These are phyloP conservation scores for Chaunax sp. DNA, from an alignment of 2,797 vertebrate genomes.

Conservation along the genomic window DNA sequence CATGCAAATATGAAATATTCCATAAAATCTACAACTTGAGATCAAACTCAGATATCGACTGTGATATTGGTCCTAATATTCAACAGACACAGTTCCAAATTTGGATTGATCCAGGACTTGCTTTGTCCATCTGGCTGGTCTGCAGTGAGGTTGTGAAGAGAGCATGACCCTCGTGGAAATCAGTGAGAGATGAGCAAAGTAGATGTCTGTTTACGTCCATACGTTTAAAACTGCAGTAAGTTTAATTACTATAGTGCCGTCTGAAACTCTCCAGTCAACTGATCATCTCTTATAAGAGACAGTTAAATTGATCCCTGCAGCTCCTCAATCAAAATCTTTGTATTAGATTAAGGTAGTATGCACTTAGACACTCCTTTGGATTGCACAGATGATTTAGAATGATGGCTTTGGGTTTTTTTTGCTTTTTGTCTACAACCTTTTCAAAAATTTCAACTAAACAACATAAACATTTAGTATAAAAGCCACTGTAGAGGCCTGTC, in stretches of 20 bases:
- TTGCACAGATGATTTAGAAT: constrained; percentile 8
- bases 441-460: constrained; percentile 29
- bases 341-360: constrained; percentile 1
- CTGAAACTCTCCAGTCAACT: constrained; percentile 16
- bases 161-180: constrained; percentile 12
- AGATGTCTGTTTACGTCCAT: constrained; percentile 14
- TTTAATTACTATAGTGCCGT: constrained; percentile 10
- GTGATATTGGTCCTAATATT: not conserved
- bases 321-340: not conserved
- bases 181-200: not conserved
- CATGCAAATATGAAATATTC: not conserved
- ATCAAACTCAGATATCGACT: not conserved
- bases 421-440: constrained; percentile 37
- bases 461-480: constrained; percentile 35
- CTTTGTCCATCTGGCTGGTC: constrained; percentile 42
- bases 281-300: constrained; percentile 2
- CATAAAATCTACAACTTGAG: not conserved
- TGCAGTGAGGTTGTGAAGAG: constrained; percentile 4
- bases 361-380: constrained; percentile 4
- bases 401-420: constrained; percentile 26
- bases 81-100: not conserved
- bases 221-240: constrained; percentile 19
- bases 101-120: not conserved
- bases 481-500: constrained; percentile 42
- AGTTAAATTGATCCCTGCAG: not conserved